A percentile compares a stretch with the other conserved stretches of the same genome.
Conservation (phyloP, 1,140 invertebrate species). For the Macrosteles quadrilineatus region DNA sequence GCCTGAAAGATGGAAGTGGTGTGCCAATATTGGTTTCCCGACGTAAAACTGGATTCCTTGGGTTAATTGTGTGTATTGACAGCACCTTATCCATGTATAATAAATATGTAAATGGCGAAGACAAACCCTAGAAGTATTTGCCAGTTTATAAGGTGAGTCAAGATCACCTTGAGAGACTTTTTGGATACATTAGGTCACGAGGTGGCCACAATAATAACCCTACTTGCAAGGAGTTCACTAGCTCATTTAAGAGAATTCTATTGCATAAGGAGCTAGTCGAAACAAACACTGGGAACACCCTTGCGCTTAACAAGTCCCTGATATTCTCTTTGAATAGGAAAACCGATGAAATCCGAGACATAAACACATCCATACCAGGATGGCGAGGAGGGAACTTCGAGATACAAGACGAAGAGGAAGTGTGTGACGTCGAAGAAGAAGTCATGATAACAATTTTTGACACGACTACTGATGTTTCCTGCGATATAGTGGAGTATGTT, state of each 20-base stretch:
- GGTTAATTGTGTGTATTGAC: slow-evolving; percentile 15
- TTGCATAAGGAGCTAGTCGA: slow-evolving; percentile 21
- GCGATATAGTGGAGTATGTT: too few relatives aligned
- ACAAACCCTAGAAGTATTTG: slow-evolving; percentile 16
- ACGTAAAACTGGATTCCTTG: slow-evolving; percentile 18
- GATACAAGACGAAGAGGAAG: background rate
- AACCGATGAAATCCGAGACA: background rate
- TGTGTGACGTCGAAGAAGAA: too few relatives aligned
- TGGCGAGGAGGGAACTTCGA: background rate
- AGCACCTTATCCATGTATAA: slow-evolving; percentile 19
- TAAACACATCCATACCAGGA: slow-evolving; percentile 9
- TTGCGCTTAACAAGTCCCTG: background rate
- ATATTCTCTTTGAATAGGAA: background rate
- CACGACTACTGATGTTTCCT: too few relatives aligned
- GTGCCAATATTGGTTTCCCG: background rate
- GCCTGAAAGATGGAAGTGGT: slow-evolving; percentile 3
- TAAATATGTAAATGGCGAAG: slow-evolving; percentile 16
- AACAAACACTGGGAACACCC: slow-evolving; percentile 9
- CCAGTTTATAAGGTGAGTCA: slow-evolving; percentile 38
- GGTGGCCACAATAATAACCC: slow-evolving; percentile 38
- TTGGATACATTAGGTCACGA: slow-evolving; percentile 33
- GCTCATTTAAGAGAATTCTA: slow-evolving; percentile 24
- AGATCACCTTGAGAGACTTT: slow-evolving; percentile 39
- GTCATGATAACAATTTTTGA: too few relatives aligned
- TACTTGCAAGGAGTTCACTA: slow-evolving; percentile 23